These are phyloP conservation scores for Zaprionus ghesquierei DNA, from an alignment of 1,140 invertebrate species.

Conservation along the genomic window DNA sequence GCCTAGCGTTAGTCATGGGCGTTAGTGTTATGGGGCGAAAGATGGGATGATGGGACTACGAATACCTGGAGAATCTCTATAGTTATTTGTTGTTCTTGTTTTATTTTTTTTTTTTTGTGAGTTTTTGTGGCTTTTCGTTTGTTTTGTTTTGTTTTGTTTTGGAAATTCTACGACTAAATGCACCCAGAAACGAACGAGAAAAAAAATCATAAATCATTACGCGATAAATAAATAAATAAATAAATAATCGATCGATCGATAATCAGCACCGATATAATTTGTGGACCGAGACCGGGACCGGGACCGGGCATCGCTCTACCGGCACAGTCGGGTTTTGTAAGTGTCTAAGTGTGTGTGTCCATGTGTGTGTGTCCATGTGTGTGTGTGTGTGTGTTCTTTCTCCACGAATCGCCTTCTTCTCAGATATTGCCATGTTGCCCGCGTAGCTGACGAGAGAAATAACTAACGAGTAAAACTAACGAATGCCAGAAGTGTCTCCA, in stretches of 20 bases:
- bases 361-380: background rate
- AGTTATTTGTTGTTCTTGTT: conserved; percentile 16
- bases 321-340: conserved; percentile 11
- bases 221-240: conserved; percentile 39
- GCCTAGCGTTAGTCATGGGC: conserved; percentile 34
- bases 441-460: conserved; percentile 38
- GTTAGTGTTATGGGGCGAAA: background rate
- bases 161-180: conserved; percentile 64
- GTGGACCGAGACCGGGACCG: conserved; percentile 27
- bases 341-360: background rate
- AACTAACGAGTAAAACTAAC: conserved; percentile 39
- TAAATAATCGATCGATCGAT: conserved; percentile 10
- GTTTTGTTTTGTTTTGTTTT: conserved; percentile 18
- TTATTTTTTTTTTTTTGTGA: too few species aligned
- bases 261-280: conserved; percentile 56
- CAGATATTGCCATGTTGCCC: conserved; percentile 76
- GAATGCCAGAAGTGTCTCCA: conserved; percentile 17
- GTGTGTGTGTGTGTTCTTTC: background rate
- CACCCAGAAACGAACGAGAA: conserved; percentile 55
- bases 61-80: conserved; percentile 23
- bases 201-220: conserved; percentile 33
- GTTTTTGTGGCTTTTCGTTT: too few species aligned
- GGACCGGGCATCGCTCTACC: conserved; percentile 26
- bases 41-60: background rate
- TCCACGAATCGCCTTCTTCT: conserved; percentile 17